A percentile compares a stretch with the other conserved stretches of the same genome.
Conservation (phyloP, 2,888 invertebrate species). For the Lordiphosa andalusiaca region DNA sequence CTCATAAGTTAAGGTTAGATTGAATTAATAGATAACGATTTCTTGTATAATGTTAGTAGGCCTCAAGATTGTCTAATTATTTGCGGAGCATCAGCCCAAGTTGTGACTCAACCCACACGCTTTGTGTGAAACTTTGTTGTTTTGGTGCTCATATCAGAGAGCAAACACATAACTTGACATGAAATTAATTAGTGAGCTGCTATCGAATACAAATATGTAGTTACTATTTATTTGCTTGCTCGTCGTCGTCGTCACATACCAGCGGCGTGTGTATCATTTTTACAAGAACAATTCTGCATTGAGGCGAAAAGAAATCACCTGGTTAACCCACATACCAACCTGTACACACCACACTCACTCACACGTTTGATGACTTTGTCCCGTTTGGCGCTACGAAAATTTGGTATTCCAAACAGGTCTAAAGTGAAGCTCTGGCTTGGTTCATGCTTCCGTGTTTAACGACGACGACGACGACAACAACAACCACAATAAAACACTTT, state of each 20-base stretch:
- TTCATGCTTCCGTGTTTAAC: slow-evolving; percentile 53
- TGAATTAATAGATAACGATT: slow-evolving; percentile 28
- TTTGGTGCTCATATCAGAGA: slow-evolving; percentile 1
- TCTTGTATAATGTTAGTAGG: slow-evolving; percentile 24
- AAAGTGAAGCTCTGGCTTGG: slow-evolving; percentile 14
- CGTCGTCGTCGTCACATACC: slow-evolving; percentile 36
- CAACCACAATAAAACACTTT: slow-evolving; percentile 7
- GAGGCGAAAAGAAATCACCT: slow-evolving; percentile 10
- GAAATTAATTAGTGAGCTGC: slow-evolving; percentile 56
- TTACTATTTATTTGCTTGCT: slow-evolving; percentile 21
- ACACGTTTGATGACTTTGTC: slow-evolving; percentile 19
- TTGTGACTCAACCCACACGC: too few relatives aligned
- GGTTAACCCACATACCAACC: slow-evolving; percentile 32
- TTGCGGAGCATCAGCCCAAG: too few relatives aligned
- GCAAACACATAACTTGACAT: slow-evolving; percentile 31
- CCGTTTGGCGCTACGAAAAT: slow-evolving; percentile 29
- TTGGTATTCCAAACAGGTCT: slow-evolving; percentile 61
- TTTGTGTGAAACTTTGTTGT: too few relatives aligned
- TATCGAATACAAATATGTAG: slow-evolving; percentile 17
- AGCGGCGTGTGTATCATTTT: slow-evolving; percentile 28
- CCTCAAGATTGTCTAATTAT: slow-evolving; percentile 30
- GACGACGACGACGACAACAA: slow-evolving; percentile 14
- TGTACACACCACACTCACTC: slow-evolving; percentile 1
- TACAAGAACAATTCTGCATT: slow-evolving; percentile 28
- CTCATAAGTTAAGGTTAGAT: slow-evolving; percentile 18